A percentile compares a stretch with the other conserved stretches of the same genome.
phyloP scores from a whole-genome alignment of 2,888 invertebrate genomes.

The Eristalis intricaria region DNA sequence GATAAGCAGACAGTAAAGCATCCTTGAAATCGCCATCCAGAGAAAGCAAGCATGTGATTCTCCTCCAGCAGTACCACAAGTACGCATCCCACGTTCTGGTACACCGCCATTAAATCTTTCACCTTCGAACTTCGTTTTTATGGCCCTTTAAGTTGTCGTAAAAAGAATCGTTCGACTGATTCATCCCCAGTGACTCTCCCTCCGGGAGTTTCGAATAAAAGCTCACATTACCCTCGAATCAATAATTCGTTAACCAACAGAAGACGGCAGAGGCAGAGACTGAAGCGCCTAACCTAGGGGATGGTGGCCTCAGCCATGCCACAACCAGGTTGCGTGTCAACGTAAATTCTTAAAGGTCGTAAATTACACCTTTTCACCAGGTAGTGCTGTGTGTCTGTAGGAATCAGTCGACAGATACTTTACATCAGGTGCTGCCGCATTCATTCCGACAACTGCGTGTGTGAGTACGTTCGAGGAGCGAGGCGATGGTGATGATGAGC shows the following conservation, averaged over 20 bases:
- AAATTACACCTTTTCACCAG: conserved; percentile 72
- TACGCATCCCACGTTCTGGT: conserved; percentile 21
- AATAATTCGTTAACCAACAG: conserved; percentile 55
- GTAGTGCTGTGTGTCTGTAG: conserved; percentile 52
- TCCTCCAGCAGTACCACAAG: background rate
- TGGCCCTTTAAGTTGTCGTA: conserved; percentile 61
- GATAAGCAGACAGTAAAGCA: conserved; percentile 22
- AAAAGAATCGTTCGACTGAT: conserved; percentile 55
- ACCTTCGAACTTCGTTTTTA: conserved; percentile 42
- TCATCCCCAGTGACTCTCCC: conserved; percentile 23
- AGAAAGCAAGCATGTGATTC: background rate
- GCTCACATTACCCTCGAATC: conserved; percentile 58
- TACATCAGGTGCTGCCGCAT: conserved; percentile 31
- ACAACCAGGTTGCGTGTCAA: conserved; percentile 67
- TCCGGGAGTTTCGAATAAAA: conserved; percentile 37
- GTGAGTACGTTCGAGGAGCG: conserved; percentile 18
- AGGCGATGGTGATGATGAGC: conserved; percentile 48
- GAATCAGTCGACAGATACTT: conserved; percentile 64
- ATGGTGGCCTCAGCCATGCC: conserved; percentile 28
- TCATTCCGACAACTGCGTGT: conserved; percentile 1
- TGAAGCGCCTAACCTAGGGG: conserved; percentile 31
- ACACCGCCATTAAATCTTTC: conserved; percentile 55
- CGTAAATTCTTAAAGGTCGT: conserved; percentile 64
- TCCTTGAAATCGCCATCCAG: conserved; percentile 8
- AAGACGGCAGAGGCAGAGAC: conserved; percentile 4